Evolutionary conservation across 1,140 invertebrate species (phyloP), one percentile per base, ranked within the genome.

Genomic region (Bombus ignitus): DNA sequence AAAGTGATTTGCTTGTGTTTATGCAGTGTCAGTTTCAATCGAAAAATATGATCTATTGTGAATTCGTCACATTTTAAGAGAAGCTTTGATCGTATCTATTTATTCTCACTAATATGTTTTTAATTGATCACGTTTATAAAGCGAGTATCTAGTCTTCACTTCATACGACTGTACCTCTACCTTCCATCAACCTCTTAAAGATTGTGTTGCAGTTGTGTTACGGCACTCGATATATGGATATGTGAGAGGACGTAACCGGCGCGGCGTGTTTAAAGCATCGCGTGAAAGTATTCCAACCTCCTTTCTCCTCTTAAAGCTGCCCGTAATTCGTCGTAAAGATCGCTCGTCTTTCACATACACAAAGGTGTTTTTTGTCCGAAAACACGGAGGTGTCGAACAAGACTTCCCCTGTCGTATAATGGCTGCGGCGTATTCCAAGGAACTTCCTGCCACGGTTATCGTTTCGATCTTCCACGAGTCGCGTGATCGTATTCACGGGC

Each of bases 251-350:
- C n/a, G 70, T 66, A 65, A 66, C 39, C 57, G 28, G 25, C 59
- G 35, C 57, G 28, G 32, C 72, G 35, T 35, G 74, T 76, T 83
- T 65, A 53, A 42, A 47, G 39, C 75, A n/a, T 85, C 70, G 75
- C 68, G 83, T 79, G 75, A 85, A 85, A 73, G 77, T 85, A 80
- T 65, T 32, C 10, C 74, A 70, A 53, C 35, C 82, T 83, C 82
- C 82, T 83, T 83, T 83, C 83, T 80, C 66, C 83, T 79, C 53
- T 62, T 12, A 15, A 32, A 71, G 59, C n/a, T 39, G 39, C 0
- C 32, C 8, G 42, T 70, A 42, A 32, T 44, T 72, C 83, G 42
- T 39, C 37, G 47, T 9, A 28, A 77, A 57, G 42, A 76, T 77
- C 22, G 44, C 25, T 44, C 75, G 39, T 71, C n/a, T 53, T n/a